Conservation (phyloP, 2,888 invertebrate species). For the Nomada fabriciana region DNA sequence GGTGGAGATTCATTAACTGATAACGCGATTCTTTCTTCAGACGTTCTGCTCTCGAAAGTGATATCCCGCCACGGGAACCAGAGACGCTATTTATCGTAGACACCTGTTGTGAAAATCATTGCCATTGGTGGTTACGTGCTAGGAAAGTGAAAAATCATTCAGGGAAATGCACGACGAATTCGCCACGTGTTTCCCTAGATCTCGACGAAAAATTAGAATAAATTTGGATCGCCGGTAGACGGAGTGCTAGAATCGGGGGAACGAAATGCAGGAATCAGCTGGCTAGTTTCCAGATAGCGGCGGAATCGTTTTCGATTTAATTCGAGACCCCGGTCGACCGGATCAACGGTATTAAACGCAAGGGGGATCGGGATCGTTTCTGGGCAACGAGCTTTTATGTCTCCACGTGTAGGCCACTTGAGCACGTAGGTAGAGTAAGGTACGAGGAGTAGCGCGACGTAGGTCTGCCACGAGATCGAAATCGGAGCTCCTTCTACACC, state of each 20-base stretch:
- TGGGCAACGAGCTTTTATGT: slow-evolving; percentile 72
- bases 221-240: too few species aligned
- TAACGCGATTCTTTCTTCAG: slow-evolving; percentile 73
- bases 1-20: slow-evolving; percentile 81
- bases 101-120: slow-evolving; percentile 62
- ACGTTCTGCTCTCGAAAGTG: slow-evolving; percentile 66
- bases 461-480: slow-evolving; percentile 74
- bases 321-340: slow-evolving; percentile 46
- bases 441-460: slow-evolving; percentile 55
- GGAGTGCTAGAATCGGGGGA: too few species aligned
- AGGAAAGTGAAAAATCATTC: too few species aligned
- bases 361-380: slow-evolving; percentile 64
- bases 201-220: too few species aligned
- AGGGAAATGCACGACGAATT: too few species aligned
- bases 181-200: too few species aligned
- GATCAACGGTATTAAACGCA: slow-evolving; percentile 2
- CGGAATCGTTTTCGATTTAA: slow-evolving; percentile 58
- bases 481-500: slow-evolving; percentile 74
- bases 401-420: slow-evolving; percentile 63
- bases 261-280: not conserved
- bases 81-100: slow-evolving; percentile 36
- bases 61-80: slow-evolving; percentile 60
- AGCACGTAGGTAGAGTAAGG: slow-evolving; percentile 65
- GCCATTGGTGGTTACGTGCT: too few species aligned
- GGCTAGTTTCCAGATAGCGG: slow-evolving; percentile 36